Conservation (phyloP, 2,888 invertebrate genomes). For the Neocrepidodera transversa region DNA sequence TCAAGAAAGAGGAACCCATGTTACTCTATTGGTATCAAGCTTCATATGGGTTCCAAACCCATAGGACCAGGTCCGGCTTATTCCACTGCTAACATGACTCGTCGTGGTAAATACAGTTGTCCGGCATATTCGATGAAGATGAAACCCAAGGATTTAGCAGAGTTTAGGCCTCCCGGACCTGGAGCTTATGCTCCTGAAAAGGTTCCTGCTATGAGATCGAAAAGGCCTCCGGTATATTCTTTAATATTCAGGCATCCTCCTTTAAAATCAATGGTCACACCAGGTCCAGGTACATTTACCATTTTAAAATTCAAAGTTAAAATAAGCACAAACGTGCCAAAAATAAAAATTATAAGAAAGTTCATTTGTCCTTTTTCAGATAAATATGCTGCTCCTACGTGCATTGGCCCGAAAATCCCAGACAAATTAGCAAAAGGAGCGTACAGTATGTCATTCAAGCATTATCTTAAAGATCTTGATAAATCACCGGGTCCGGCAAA, state of each 20-base stretch:
- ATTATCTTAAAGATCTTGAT: constrained; percentile 17
- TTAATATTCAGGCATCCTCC: constrained; percentile 61
- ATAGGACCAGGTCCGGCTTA: constrained; percentile 61
- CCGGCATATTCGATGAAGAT: constrained; percentile 62
- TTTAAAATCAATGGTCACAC: constrained; percentile 53
- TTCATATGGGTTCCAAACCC: constrained; percentile 35
- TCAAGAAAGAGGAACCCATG: constrained; percentile 69
- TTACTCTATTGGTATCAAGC: constrained; percentile 67
- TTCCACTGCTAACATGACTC: constrained; percentile 63
- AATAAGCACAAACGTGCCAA: too few species aligned
- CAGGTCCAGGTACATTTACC: constrained; percentile 63
- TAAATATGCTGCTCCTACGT: constrained; percentile 64
- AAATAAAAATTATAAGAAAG: too few species aligned
- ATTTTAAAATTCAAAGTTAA: too few species aligned
- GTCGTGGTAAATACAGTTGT: constrained; percentile 59
- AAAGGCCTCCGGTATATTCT: constrained; percentile 66
- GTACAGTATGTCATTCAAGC: constrained; percentile 33
- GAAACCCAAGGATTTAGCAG: constrained; percentile 48
- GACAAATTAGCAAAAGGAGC: constrained; percentile 62
- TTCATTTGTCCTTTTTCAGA: constrained; percentile 52
- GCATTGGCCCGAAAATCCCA: constrained; percentile 63
- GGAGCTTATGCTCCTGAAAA: constrained; percentile 70
- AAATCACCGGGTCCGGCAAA: constrained; percentile 32
- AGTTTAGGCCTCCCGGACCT: constrained; percentile 66
- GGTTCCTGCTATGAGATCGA: constrained; percentile 63